Conservation (phyloP, 2,888 invertebrate species). For the Arrhopalites spinosus region DNA sequence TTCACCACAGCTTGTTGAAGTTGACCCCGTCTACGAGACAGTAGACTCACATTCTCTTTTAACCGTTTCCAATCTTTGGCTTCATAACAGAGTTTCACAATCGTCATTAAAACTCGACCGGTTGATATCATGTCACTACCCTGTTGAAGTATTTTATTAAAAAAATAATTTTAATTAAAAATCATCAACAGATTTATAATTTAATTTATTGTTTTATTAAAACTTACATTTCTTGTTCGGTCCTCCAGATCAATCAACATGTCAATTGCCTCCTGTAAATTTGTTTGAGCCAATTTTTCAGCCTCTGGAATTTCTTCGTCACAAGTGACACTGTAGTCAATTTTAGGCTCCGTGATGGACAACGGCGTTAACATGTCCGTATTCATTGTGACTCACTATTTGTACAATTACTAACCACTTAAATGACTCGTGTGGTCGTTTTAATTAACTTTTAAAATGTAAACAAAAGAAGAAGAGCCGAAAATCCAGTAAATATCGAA, state of each 20-base stretch:
- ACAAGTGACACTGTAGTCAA: constrained; percentile 90
- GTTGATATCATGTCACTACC: constrained; percentile 95
- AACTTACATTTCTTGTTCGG: constrained; percentile 84
- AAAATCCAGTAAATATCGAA: no score
- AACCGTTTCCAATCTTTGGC: constrained; percentile 90
- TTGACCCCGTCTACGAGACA: constrained; percentile 93
- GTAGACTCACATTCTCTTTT: constrained; percentile 87
- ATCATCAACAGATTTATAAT: no score
- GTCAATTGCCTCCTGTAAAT: constrained; percentile 92
- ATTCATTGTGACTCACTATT: not conserved
- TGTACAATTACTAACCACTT: no score
- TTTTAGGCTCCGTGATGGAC: constrained; percentile 62
- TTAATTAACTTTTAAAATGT: no score
- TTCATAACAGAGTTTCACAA: constrained; percentile 89
- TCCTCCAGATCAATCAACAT: constrained; percentile 90
- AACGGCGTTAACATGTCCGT: constrained; percentile 12
- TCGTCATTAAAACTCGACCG: constrained; percentile 86
- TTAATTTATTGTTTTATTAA: not conserved
- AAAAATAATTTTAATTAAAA: not conserved
- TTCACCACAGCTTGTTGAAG: constrained; percentile 95
- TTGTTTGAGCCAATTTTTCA: constrained; percentile 82
- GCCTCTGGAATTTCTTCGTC: constrained; percentile 93
- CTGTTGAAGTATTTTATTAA: constrained; percentile 65
- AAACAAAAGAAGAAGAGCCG: no score
- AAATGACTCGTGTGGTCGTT: no score